phyloP scores from a whole-genome alignment of 2,888 invertebrate species.

The Agapostemon virescens region DNA sequence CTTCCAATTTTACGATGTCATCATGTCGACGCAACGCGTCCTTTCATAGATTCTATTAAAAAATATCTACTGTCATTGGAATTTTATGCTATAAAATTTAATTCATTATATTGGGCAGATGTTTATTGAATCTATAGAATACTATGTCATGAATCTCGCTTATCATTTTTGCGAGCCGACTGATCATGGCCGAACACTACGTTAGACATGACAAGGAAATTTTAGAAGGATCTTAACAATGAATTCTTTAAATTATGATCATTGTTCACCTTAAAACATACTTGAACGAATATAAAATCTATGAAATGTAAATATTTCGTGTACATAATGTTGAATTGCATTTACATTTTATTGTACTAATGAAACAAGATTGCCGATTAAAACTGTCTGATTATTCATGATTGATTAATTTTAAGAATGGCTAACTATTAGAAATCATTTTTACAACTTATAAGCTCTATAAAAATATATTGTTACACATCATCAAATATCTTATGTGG shows the following conservation, averaged over 20 bases:
- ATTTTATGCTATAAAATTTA: background rate
- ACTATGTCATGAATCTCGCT: constrained; percentile 41
- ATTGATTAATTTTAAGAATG: constrained; percentile 4
- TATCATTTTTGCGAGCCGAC: constrained; percentile 56
- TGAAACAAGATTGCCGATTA: background rate
- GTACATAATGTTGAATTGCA: background rate
- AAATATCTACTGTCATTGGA: constrained; percentile 17
- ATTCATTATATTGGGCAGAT: background rate
- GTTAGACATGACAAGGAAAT: constrained; percentile 68
- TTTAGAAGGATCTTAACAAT: constrained; percentile 37
- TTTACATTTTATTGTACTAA: background rate
- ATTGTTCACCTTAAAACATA: background rate
- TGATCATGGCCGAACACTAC: constrained; percentile 64
- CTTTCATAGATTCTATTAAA: constrained; percentile 50
- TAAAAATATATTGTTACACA: background rate
- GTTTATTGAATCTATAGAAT: background rate
- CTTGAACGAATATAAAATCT: background rate
- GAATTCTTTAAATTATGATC: background rate
- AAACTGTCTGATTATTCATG: constrained; percentile 4
- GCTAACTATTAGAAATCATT: background rate
- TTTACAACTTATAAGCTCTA: background rate
- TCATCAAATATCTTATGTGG: background rate
- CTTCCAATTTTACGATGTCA: constrained; percentile 81
- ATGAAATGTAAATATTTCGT: background rate
- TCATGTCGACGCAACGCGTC: constrained; percentile 78